Conservation (phyloP, 2,797 vertebrate species). For the Thunnus albacares region DNA sequence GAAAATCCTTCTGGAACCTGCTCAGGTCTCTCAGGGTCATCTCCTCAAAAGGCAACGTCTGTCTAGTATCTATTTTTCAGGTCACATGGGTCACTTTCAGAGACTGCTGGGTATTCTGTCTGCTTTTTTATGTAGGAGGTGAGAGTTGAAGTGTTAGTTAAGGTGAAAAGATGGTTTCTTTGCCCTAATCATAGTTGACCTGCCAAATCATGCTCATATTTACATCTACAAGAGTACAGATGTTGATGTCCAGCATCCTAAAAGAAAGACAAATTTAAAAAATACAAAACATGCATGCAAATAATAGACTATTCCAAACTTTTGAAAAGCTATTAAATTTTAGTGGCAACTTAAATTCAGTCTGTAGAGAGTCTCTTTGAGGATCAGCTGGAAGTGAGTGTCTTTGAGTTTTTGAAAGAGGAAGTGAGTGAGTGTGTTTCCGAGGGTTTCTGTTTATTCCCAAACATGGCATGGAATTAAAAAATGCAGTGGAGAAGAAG, state of each 20-base stretch:
- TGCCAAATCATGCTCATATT: too few relatives aligned
- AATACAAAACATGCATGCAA: too few relatives aligned
- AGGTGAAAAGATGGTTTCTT: neutral
- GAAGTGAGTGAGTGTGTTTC: neutral
- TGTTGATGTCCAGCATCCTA: too few relatives aligned
- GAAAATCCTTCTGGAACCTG: neutral
- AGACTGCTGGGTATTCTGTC: neutral
- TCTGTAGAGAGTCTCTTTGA: slow-evolving; percentile 29
- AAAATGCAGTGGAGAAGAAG: slow-evolving; percentile 17
- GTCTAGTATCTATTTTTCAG: slow-evolving; percentile 22
- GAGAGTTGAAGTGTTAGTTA: slow-evolving; percentile 19
- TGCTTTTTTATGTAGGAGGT: slow-evolving; percentile 32
- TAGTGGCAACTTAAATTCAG: neutral
- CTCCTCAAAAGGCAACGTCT: slow-evolving; percentile 19
- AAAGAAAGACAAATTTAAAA: too few relatives aligned
- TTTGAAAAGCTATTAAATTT: slow-evolving; percentile 1
- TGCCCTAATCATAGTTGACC: neutral
- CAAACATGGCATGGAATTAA: slow-evolving; percentile 56
- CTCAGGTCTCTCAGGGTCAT: slow-evolving; percentile 7
- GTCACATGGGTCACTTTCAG: slow-evolving; percentile 44
- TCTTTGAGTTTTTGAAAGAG: neutral
- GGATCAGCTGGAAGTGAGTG: neutral
- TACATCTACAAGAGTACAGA: too few relatives aligned
- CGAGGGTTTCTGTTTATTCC: slow-evolving; percentile 30
- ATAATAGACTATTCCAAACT: neutral